Evolutionary conservation across 2,113 vertebrate genomes (phyloP).

Genomic region (Cairina moschata): DNA sequence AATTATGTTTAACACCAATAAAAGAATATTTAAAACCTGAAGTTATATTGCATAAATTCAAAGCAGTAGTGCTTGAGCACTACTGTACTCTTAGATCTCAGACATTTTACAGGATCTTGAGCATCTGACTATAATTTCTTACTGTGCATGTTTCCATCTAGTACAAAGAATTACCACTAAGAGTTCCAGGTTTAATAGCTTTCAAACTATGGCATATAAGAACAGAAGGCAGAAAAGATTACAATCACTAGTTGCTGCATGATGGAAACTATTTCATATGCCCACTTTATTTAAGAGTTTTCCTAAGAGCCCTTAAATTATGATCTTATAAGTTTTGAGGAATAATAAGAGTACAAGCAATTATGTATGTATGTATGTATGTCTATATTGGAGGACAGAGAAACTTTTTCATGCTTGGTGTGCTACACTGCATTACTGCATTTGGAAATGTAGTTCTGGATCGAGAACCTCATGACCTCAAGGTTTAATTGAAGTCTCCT

Average conservation of each 20-base stretch:
- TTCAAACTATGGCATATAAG: background rate
- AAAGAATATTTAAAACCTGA: background rate
- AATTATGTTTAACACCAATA: background rate
- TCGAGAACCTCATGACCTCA: background rate
- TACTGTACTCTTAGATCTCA: background rate
- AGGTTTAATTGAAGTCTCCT: slow-evolving; percentile 43
- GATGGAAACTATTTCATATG: fast-evolving
- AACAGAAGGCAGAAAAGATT: background rate
- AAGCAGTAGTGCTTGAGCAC: background rate
- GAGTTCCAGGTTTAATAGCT: background rate
- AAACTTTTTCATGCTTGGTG: background rate
- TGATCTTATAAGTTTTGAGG: background rate
- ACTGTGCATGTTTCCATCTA: background rate
- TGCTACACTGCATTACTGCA: background rate
- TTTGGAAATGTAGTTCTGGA: background rate
- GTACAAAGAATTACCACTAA: background rate
- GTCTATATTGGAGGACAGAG: background rate
- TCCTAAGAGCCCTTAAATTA: background rate
- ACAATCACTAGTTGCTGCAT: fast-evolving
- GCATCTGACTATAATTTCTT: background rate
- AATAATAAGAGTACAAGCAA: background rate
- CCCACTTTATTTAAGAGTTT: background rate
- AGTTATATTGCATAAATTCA: background rate
- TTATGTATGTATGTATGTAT: background rate
- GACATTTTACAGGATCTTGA: background rate